A percentile compares a stretch with the other conserved stretches of the same genome.
Evolutionary conservation across 2,113 vertebrate species (phyloP).

Genomic region (Mesitornis unicolor): DNA sequence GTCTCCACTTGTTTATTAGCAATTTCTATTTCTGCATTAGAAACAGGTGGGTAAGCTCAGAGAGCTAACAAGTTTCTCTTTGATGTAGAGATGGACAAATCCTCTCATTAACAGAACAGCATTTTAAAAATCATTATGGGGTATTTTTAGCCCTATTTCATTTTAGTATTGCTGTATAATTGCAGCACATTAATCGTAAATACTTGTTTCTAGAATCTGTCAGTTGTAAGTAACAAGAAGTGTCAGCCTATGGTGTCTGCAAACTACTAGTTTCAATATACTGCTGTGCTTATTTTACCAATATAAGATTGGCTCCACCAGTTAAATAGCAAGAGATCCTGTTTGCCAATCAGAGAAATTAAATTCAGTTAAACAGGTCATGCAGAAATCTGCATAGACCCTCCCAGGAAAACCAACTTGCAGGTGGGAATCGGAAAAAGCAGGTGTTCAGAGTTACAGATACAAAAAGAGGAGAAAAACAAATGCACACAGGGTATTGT

Average conservation of each 20-base stretch:
- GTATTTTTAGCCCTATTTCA: conserved; percentile 39
- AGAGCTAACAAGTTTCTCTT: conserved; percentile 42
- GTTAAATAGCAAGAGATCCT: not conserved
- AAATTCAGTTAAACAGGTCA: not conserved
- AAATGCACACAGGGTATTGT: fast-evolving
- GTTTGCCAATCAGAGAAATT: not conserved
- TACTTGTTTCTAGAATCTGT: conserved; percentile 1
- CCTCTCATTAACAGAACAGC: conserved; percentile 1
- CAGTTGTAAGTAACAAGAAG: not conserved
- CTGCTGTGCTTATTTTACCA: not conserved
- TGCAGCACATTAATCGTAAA: conserved; percentile 11
- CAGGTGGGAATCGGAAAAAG: not conserved
- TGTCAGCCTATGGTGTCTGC: not conserved
- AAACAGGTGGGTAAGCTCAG: conserved; percentile 53
- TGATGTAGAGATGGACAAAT: conserved; percentile 50
- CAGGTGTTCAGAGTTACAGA: not conserved
- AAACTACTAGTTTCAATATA: not conserved
- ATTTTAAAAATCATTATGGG: conserved; percentile 30
- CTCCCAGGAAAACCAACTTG: not conserved
- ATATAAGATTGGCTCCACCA: not conserved
- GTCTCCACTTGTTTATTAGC: conserved; percentile 4
- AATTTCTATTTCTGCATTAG: conserved; percentile 57
- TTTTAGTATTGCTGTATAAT: not conserved
- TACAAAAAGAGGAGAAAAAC: not conserved
- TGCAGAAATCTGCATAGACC: not conserved